Percentiles rank a stretch among this genome's conserved stretches.
These are phyloP conservation scores for Palythoa heliodiscus DNA, from an alignment of 92 coral and sea anemone genomes.

Conservation along the genomic window DNA sequence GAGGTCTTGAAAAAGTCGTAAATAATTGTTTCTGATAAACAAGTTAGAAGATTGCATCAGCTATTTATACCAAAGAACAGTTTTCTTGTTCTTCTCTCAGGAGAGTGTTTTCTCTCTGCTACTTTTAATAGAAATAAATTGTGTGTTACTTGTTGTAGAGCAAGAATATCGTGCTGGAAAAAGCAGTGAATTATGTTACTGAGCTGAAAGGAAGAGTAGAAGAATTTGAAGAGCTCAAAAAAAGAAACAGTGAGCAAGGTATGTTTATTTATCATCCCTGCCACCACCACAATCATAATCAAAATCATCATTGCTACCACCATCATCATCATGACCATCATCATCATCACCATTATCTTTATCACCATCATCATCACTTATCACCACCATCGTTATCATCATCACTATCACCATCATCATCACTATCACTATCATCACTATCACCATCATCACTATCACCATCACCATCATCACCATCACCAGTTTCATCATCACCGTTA, in stretches of 20 bases:
- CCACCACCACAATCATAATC: not conserved
- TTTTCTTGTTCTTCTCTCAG: too few relatives aligned
- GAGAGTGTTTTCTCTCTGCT: too few relatives aligned
- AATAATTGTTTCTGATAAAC: too few relatives aligned
- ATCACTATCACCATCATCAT: not conserved
- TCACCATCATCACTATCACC: not conserved
- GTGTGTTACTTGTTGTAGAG: slow-evolving; percentile 62
- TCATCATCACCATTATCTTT: not conserved
- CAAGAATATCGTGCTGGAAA: slow-evolving; percentile 93
- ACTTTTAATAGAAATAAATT: not conserved
- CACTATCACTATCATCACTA: not conserved
- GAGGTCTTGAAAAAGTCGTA: too few relatives aligned
- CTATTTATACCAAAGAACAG: too few relatives aligned
- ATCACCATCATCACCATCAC: not conserved
- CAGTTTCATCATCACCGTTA: not conserved
- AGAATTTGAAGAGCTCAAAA: slow-evolving; percentile 59
- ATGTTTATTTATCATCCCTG: slow-evolving; percentile 11
- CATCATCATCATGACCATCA: not conserved
- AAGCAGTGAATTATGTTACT: slow-evolving; percentile 79
- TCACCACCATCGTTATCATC: not conserved
- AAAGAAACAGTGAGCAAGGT: slow-evolving; percentile 78
- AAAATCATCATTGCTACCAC: not conserved
- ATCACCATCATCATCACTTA: not conserved
- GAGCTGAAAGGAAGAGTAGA: slow-evolving; percentile 73
- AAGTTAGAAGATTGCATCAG: too few relatives aligned